These are phyloP conservation scores for Gonioctena quinquepunctata DNA, from an alignment of 1,140 invertebrate genomes.

Conservation along the genomic window DNA sequence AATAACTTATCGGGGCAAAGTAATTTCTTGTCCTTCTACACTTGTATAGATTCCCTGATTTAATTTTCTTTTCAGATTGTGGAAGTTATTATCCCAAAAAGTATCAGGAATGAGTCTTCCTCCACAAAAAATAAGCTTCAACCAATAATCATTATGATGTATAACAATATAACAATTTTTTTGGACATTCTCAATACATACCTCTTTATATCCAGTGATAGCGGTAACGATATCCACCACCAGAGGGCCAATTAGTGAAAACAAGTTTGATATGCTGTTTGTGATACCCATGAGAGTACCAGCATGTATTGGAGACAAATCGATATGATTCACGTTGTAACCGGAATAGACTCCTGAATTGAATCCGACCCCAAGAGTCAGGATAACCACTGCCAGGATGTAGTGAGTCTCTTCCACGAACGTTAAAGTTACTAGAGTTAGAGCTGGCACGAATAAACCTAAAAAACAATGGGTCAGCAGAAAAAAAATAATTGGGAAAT, in stretches of 20 bases:
- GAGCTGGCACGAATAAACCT: constrained; percentile 6
- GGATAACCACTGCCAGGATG: not conserved
- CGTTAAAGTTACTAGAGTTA: constrained; percentile 5
- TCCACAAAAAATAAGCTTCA: too few species aligned
- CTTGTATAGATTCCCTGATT: too few species aligned
- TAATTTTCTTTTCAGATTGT: too few species aligned
- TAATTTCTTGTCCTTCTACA: too few species aligned
- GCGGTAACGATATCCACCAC: not conserved
- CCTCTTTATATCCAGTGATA: constrained; percentile 8
- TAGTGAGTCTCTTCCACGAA: not conserved
- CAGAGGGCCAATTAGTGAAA: constrained; percentile 8
- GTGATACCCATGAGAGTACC: constrained; percentile 19
- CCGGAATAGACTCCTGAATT: constrained; percentile 11
- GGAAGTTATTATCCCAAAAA: too few species aligned
- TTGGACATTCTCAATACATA: too few species aligned
- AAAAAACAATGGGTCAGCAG: too few species aligned
- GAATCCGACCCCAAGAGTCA: constrained; percentile 13
- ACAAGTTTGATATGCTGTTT: constrained; percentile 8
- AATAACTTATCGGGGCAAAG: too few species aligned
- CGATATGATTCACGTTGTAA: constrained; percentile 17
- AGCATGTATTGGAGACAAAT: constrained; percentile 20
- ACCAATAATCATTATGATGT: too few species aligned
- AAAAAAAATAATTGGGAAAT: too few species aligned
- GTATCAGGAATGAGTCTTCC: too few species aligned
- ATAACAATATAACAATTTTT: too few species aligned